Conservation (phyloP, 1,140 invertebrate species). For the Pogonognathellus flavescens region DNA sequence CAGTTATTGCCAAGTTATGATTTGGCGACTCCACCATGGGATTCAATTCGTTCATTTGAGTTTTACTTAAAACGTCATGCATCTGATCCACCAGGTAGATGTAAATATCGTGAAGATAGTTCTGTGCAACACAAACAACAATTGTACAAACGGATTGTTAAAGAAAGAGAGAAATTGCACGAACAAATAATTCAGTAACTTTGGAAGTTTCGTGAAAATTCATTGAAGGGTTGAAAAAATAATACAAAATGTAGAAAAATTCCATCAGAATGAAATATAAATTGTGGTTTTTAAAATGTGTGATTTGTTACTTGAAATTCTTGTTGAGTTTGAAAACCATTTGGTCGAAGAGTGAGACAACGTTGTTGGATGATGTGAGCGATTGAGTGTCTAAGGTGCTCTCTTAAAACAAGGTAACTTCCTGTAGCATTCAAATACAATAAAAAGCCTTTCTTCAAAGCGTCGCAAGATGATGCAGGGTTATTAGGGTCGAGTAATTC, state of each 20-base stretch:
- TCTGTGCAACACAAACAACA: conserved; percentile 1
- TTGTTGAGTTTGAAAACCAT: conserved; percentile 31
- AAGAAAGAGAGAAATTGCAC: not conserved
- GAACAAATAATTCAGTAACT: too few species aligned
- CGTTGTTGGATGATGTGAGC: conserved; percentile 60
- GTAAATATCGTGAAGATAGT: conserved; percentile 61
- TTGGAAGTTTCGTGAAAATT: too few species aligned
- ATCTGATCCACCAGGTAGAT: conserved; percentile 60
- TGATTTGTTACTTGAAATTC: not conserved
- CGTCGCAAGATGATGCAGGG: conserved; percentile 51
- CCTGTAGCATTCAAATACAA: conserved; percentile 61
- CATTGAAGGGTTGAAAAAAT: too few species aligned
- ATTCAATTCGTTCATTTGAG: conserved; percentile 40
- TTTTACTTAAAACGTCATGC: conserved; percentile 51
- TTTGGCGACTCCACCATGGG: not conserved
- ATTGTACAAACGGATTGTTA: not conserved
- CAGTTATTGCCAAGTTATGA: too few species aligned
- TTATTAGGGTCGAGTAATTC: conserved; percentile 3
- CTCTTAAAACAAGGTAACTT: conserved; percentile 54
- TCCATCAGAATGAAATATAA: not conserved
- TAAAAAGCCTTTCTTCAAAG: conserved; percentile 62
- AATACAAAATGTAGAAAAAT: too few species aligned
- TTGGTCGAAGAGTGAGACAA: conserved; percentile 36
- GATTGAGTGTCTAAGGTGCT: conserved; percentile 56
- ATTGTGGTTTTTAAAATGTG: not conserved